Base-by-base conservation (phyloP, 2,113 vertebrate genomes). In the Sialia sialis region DNA sequence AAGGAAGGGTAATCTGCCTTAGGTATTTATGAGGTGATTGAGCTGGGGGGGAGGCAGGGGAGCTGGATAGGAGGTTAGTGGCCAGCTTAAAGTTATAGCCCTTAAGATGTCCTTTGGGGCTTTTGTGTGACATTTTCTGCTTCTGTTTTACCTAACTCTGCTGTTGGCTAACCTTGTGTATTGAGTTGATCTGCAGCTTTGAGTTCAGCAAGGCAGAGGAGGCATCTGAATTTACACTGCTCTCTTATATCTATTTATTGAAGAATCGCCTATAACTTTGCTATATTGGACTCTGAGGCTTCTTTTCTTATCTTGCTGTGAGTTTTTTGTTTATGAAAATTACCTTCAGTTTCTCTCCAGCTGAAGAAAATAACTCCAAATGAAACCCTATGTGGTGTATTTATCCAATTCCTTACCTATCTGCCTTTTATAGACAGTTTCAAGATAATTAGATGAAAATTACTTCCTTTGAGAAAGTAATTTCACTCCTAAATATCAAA, bases 401-500 rank as follows among this genome's bases (percentile, higher is more conserved):
- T 79, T 87, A 43, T 73, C 41, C 18, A 58, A 2, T 67, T 92
- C 55, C 20, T 52, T 77, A 38, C 34, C 38, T 66, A 9, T 54
- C 52, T 76, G 41, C 29, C 55, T 87, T 93, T 79, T 36, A 74
- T 29, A 19, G 55, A 70, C 27, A 69, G 29, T 80, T 85, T 69
- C 29, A 66, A 78, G 58, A 67, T 48, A 73, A 69, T 48, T 54
- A 70, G 41, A 46, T 66, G 27, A 87, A 88, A 91, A 77, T 70
- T 3, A 32, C 58, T 88, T 72, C 25, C 11, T 88, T 60, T 88
- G 60, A 91, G 83, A 84, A 82, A 92, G 43, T n/a, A 44, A 14
- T 59, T 87, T 58, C 74, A 77, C n/a, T 88, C 20, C 8, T 74
- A 67, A 66, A 74, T 88, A 77, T 93, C 70, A 38, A 83, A 92